Base-by-base conservation (phyloP, 2,888 invertebrate genomes). In the Melipona bicolor region DNA sequence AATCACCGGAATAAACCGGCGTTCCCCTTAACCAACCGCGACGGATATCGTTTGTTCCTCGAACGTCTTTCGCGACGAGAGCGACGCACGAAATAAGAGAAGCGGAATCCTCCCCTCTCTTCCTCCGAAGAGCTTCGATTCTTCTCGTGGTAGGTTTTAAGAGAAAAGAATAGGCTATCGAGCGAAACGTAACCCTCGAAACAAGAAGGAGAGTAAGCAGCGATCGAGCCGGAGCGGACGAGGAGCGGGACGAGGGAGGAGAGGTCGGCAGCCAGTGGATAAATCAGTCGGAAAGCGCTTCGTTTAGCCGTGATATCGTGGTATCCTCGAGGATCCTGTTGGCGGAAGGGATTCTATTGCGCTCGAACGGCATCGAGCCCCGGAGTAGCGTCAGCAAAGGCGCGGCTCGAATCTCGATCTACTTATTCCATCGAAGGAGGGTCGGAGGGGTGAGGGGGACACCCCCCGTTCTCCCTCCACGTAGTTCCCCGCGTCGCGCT, bases 271-370 rank as follows among this genome's bases (percentile, higher is more conserved):
- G 82, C 61, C 73, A 81, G 88, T 81, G 84, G 88, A 89, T 89
- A 90, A 90, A 89, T 89, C 89, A 90, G 89, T 90, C 90, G 89
- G 84, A 89, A 89, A 90, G 81, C 88, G 88, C 88, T 89, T 89
- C 89, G 90, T 90, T 89, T 89, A 90, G 88, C 88, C 86, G 90
- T 85, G 88, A 89, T 89, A 90, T 89, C 89, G 90, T 74, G 87
- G 88, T 88, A 90, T 89, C 90, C 90, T 84, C 67, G 83, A 88
- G 87, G 84, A 90, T 90, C 81, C 86, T 87, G 87, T 85, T 85
- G 89, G 85, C 85, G 90, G 86, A 87, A 89, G 89, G 86, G 85
- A 87, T 90, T 87, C 89, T 88, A 88, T 88, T 87, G 90, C 90
- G 90, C 86, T 88, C 89, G 87, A 88, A 84, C 89, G 87, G 87